Percentiles rank a stretch among this genome's conserved stretches.
These are phyloP conservation scores for Knipowitschia caucasica DNA, from an alignment of 2,797 vertebrate species.

Conservation along the genomic window DNA sequence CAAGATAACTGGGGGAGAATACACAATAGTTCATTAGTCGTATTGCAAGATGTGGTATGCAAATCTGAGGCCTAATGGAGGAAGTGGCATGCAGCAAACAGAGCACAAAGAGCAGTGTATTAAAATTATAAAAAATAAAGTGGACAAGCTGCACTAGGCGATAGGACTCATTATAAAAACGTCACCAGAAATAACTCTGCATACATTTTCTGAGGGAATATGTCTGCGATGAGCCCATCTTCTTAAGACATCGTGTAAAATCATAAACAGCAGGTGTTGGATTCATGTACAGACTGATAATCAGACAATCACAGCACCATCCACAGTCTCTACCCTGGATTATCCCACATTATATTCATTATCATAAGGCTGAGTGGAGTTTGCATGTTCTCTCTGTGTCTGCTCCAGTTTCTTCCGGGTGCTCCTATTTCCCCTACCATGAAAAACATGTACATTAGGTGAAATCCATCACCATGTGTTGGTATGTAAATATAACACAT, in stretches of 20 bases:
- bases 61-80: slow-evolving; percentile 35
- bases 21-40: slow-evolving; percentile 27
- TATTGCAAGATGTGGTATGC: slow-evolving; percentile 27
- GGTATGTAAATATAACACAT: no score
- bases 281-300: no score
- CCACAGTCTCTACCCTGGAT: no score
- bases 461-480: no score
- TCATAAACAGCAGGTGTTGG: slow-evolving; percentile 24
- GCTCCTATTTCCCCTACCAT: no score
- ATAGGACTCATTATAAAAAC: slow-evolving; percentile 12
- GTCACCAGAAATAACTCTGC: not conserved
- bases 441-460: no score
- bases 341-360: no score
- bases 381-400: no score
- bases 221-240: slow-evolving; percentile 46
- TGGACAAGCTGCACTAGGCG: slow-evolving; percentile 8
- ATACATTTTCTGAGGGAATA: slow-evolving; percentile 28
- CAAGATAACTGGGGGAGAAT: slow-evolving; percentile 11
- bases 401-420: no score
- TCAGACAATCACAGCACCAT: no score
- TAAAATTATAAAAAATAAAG: slow-evolving; percentile 16
- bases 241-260: slow-evolving; percentile 38
- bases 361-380: no score
- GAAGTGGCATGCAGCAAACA: slow-evolving; percentile 17
- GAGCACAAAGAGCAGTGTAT: slow-evolving; percentile 23